phyloP scores from a whole-genome alignment of 2,888 invertebrate species.

The Melieria picta region DNA sequence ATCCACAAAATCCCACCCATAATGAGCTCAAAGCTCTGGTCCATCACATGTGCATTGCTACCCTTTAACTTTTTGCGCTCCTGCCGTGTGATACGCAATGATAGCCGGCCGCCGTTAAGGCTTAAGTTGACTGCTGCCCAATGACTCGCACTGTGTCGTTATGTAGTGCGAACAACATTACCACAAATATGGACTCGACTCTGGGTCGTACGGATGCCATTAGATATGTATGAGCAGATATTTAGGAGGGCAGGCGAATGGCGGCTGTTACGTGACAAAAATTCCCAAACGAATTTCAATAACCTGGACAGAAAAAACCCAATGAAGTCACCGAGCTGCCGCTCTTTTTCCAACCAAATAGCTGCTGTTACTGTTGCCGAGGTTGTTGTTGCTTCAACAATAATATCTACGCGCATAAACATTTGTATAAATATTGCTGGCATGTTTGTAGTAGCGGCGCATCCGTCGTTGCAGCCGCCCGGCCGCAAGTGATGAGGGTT shows the following conservation, averaged over 20 bases:
- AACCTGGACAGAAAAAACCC: conserved; percentile 34
- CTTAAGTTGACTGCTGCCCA: too few species aligned
- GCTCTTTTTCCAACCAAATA: background rate
- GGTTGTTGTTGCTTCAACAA: background rate
- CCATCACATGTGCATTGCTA: too few species aligned
- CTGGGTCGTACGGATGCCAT: background rate
- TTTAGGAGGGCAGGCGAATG: conserved; percentile 47
- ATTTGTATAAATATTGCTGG: conserved; percentile 1
- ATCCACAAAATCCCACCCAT: too few species aligned
- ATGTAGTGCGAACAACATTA: too few species aligned
- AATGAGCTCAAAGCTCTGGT: too few species aligned
- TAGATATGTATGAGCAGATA: background rate
- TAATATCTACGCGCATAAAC: background rate
- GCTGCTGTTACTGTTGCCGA: too few species aligned
- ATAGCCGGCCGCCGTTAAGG: too few species aligned
- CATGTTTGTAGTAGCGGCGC: background rate
- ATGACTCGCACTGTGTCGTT: too few species aligned
- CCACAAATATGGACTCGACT: too few species aligned
- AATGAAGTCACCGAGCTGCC: conserved; percentile 18
- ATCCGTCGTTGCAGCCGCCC: background rate
- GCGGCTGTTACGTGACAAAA: conserved; percentile 57
- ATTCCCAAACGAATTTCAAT: conserved; percentile 57
- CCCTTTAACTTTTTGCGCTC: too few species aligned
- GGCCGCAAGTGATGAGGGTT: conserved; percentile 12
- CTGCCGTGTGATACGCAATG: too few species aligned